These are phyloP conservation scores for Clarias laeviceps DNA, from an alignment of 2,797 vertebrate genomes.

Conservation along the genomic window DNA sequence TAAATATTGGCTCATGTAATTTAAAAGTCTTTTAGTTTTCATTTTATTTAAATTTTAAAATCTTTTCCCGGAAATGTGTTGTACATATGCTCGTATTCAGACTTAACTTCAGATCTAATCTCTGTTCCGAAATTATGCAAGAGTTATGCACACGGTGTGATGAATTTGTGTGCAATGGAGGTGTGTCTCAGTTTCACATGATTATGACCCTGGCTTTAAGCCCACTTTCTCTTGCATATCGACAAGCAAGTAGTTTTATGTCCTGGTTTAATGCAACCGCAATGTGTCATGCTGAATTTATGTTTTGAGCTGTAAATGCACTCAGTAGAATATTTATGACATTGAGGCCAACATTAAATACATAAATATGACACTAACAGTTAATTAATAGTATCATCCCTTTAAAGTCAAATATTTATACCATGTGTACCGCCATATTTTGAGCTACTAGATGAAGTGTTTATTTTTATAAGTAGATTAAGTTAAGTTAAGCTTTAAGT, in stretches of 20 bases:
- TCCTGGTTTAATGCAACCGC: not conserved
- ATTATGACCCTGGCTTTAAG: not conserved
- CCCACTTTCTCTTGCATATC: not conserved
- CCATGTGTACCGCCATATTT: too few relatives aligned
- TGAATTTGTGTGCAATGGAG: not conserved
- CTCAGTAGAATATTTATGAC: not conserved
- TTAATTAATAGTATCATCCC: not conserved
- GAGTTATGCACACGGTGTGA: not conserved
- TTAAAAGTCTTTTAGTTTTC: too few relatives aligned
- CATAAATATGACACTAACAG: not conserved
- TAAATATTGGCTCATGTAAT: too few relatives aligned
- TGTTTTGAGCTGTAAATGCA: not conserved
- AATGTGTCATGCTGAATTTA: not conserved
- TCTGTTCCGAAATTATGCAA: not conserved
- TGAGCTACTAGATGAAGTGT: not conserved
- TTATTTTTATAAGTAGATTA: not conserved
- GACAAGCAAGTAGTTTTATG: not conserved
- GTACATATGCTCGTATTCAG: not conserved
- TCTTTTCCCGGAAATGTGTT: too few relatives aligned
- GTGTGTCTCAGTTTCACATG: not conserved
- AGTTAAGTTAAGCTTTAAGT: too few relatives aligned
- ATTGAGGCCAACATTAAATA: not conserved
- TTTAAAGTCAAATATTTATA: not conserved
- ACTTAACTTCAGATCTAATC: not conserved
- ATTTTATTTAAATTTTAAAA: too few relatives aligned